Percentiles rank a stretch among this genome's conserved stretches.
Conservation (phyloP, 2,888 invertebrate genomes). For the Belgica antarctica region DNA sequence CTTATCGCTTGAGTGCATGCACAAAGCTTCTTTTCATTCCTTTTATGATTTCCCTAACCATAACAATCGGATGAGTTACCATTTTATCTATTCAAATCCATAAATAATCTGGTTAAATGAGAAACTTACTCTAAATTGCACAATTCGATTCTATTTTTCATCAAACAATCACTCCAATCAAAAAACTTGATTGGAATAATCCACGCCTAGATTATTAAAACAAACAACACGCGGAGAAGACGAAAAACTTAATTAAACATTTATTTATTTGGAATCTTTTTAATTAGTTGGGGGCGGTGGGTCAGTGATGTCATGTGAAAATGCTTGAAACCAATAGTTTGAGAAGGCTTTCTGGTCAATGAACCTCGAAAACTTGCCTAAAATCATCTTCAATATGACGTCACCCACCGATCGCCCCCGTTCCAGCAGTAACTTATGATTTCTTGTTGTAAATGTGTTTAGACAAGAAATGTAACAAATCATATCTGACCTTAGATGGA, state of each 20-base stretch:
- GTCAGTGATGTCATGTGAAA: too few species aligned
- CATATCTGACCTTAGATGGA: neutral
- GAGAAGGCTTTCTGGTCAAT: too few species aligned
- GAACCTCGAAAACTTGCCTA: too few species aligned
- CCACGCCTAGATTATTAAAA: neutral
- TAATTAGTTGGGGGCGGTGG: too few species aligned
- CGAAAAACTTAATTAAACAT: neutral
- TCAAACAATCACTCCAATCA: neutral
- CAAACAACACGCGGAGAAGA: neutral
- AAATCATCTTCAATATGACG: too few species aligned
- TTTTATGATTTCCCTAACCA: neutral
- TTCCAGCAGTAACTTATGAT: conserved; percentile 5
- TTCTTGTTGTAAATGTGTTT: neutral
- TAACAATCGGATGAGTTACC: conserved; percentile 40
- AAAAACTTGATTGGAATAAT: neutral
- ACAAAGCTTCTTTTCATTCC: neutral
- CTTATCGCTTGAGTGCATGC: conserved; percentile 5
- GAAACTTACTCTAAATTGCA: conserved; percentile 21
- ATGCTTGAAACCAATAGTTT: too few species aligned
- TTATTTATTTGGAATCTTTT: conserved; percentile 16
- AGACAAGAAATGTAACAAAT: neutral
- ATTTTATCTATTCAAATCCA: conserved; percentile 5
- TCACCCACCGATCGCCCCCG: too few species aligned
- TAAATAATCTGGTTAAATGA: neutral
- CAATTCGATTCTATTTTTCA: too few species aligned